These are phyloP conservation scores for Dryococelus australis DNA, from an alignment of 2,888 invertebrate species.

Conservation along the genomic window DNA sequence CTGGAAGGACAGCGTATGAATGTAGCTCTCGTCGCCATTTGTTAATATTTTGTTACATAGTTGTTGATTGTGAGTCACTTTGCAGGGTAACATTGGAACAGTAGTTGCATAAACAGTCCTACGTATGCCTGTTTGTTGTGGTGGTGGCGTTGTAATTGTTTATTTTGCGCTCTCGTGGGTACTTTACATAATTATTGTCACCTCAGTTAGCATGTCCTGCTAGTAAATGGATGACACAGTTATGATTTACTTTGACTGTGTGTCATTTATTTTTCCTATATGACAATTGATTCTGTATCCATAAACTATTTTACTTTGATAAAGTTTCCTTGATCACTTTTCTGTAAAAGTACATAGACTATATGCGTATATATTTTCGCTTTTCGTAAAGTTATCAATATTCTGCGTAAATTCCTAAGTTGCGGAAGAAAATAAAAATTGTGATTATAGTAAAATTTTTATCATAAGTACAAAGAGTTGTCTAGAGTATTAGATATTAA, in stretches of 20 bases:
- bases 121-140: not conserved
- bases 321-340: not conserved
- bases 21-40: not conserved
- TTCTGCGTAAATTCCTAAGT: not conserved
- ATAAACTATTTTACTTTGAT: not conserved
- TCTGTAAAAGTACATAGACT: not conserved
- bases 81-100: not conserved
- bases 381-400: not conserved
- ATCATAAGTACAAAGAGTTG: not conserved
- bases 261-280: not conserved
- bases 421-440: not conserved
- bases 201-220: not conserved
- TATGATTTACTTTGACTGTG: not conserved
- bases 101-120: not conserved
- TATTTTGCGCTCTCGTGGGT: not conserved
- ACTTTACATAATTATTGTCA: not conserved
- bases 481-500: not conserved
- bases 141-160: not conserved
- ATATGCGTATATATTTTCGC: not conserved
- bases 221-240: not conserved
- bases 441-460: not conserved
- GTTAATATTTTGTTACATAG: constrained; percentile 1
- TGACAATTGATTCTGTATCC: not conserved
- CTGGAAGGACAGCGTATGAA: not conserved
- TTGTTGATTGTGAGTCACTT: constrained; percentile 16